Percentiles rank a stretch among this genome's conserved stretches.
Evolutionary conservation across 2,888 invertebrate species (phyloP).

Genomic region (Cephus pygmeus): DNA sequence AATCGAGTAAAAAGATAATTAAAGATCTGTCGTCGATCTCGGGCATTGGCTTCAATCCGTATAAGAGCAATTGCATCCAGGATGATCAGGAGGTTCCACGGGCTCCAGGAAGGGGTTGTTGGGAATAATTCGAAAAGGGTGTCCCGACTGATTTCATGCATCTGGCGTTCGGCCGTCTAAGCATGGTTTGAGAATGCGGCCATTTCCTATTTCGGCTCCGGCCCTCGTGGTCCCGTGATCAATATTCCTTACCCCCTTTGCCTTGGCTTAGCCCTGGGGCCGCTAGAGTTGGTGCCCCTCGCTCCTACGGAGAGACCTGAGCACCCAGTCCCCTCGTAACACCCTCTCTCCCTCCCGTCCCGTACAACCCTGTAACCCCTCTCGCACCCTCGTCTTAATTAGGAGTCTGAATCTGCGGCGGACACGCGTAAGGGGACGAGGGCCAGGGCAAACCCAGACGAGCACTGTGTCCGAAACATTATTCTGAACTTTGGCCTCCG

Average conservation of each 20-base stretch:
- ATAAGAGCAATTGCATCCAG: background rate
- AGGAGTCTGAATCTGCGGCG: slow-evolving; percentile 87
- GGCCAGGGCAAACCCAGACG: slow-evolving; percentile 35
- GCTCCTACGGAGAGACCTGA: slow-evolving; percentile 30
- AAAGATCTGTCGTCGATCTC: background rate
- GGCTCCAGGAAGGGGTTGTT: background rate
- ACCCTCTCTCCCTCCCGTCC: background rate
- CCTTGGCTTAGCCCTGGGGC: slow-evolving; percentile 60
- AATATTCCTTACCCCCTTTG: slow-evolving; percentile 67
- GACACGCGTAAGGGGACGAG: slow-evolving; percentile 74
- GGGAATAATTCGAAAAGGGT: slow-evolving; percentile 47
- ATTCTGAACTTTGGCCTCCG: slow-evolving; percentile 56
- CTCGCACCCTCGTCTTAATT: slow-evolving; percentile 81
- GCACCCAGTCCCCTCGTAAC: slow-evolving; percentile 20
- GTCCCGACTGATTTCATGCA: slow-evolving; percentile 57
- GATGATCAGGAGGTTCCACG: background rate
- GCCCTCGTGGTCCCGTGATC: slow-evolving; percentile 58
- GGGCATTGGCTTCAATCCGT: too few species aligned
- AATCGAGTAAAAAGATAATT: background rate
- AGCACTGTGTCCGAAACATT: slow-evolving; percentile 65
- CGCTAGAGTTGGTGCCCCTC: slow-evolving; percentile 43
- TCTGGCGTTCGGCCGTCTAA: slow-evolving; percentile 60
- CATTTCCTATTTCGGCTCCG: slow-evolving; percentile 48
- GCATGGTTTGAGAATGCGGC: slow-evolving; percentile 48
- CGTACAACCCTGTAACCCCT: slow-evolving; percentile 50